Conservation (phyloP, 1,140 invertebrate species). For the Euwallacea fornicatus region DNA sequence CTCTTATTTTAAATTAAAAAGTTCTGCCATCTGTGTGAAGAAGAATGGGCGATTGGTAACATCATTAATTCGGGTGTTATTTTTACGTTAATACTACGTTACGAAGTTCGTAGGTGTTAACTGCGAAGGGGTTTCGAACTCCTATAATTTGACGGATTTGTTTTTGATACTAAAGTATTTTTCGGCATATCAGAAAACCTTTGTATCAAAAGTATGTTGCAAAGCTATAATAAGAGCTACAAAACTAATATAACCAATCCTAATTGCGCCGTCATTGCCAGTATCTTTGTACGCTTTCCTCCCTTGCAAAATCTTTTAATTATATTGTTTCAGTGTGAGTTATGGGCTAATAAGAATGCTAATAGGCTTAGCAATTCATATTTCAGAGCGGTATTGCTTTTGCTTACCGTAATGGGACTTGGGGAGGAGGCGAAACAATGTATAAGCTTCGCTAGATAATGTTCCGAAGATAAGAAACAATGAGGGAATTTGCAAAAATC, state of each 20-base stretch:
- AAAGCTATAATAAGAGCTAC: too few relatives aligned
- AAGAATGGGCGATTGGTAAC: too few relatives aligned
- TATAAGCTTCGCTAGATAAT: constrained; percentile 16
- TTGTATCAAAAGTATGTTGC: too few relatives aligned
- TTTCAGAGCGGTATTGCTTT: constrained; percentile 28
- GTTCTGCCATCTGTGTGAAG: too few relatives aligned
- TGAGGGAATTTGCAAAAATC: constrained; percentile 13
- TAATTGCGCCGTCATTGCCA: constrained; percentile 17
- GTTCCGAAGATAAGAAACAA: constrained; percentile 8
- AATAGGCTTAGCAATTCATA: constrained; percentile 38
- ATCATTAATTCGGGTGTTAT: too few relatives aligned
- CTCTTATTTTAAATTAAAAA: not conserved
- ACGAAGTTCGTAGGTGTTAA: too few relatives aligned
- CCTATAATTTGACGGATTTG: too few relatives aligned
- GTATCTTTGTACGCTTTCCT: constrained; percentile 19
- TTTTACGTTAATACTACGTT: too few relatives aligned
- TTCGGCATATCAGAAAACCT: too few relatives aligned
- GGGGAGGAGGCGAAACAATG: constrained; percentile 19
- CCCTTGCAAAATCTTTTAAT: constrained; percentile 34
- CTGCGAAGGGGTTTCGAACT: too few relatives aligned
- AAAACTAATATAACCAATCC: not conserved
- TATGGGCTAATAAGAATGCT: constrained; percentile 37
- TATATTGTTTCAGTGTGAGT: constrained; percentile 36
- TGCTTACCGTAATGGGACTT: constrained; percentile 25
- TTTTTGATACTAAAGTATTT: too few relatives aligned